Conservation (phyloP, 1,140 invertebrate genomes). For the Coelopa frigida region DNA sequence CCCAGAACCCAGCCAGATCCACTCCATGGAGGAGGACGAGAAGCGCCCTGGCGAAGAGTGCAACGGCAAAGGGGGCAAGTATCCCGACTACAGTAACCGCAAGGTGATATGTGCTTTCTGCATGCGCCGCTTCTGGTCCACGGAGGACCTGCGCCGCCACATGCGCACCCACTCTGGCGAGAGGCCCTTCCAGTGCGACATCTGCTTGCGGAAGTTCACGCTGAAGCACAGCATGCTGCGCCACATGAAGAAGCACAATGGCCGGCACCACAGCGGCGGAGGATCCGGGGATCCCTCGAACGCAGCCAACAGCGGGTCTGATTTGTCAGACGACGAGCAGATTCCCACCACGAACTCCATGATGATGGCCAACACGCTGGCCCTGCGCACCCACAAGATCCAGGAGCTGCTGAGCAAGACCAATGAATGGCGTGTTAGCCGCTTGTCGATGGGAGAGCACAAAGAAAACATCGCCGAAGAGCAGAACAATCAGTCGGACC, state of each 20-base stretch:
- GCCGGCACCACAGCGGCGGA: conserved; percentile 39
- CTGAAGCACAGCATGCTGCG: conserved; percentile 90
- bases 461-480: conserved; percentile 46
- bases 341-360: conserved; percentile 21
- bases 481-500: conserved; percentile 46
- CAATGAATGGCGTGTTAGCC: conserved; percentile 38
- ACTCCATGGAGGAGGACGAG: conserved; percentile 49
- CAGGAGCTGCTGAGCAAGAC: conserved; percentile 36
- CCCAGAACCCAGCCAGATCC: conserved; percentile 20
- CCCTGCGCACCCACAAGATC: conserved; percentile 25
- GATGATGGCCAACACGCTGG: conserved; percentile 5
- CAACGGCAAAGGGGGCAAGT: conserved; percentile 52
- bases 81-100: conserved; percentile 79
- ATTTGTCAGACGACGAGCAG: conserved; percentile 47
- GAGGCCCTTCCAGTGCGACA: conserved; percentile 61
- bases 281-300: conserved; percentile 19
- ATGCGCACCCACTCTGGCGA: conserved; percentile 86
- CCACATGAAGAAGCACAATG: conserved; percentile 76
- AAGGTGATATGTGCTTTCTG: conserved; percentile 90
- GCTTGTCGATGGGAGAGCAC: conserved; percentile 45
- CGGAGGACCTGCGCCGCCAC: conserved; percentile 84
- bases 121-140: conserved; percentile 85
- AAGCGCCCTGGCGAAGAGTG: conserved; percentile 41
- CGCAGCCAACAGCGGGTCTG: conserved; percentile 43
- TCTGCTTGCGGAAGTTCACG: conserved; percentile 76